Conservation (phyloP, 2,113 vertebrate genomes). For the Kobus ellipsiprymnus region DNA sequence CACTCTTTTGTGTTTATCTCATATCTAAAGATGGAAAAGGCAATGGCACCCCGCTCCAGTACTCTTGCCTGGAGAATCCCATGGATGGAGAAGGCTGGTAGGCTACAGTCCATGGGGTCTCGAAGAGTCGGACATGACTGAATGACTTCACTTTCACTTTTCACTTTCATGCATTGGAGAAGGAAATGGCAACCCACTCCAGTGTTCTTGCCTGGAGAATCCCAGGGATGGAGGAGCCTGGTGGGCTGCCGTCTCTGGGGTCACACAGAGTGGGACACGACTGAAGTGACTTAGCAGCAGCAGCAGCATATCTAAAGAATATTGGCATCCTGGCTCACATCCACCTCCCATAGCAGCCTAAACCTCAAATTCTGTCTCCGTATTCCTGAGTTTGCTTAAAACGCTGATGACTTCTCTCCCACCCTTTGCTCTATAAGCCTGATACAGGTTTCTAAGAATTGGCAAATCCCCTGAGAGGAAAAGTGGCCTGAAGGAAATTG, state of each 20-base stretch:
- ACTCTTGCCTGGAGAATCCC: no score
- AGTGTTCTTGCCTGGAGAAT: no score
- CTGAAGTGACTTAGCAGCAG: no score
- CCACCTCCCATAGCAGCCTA: not conserved
- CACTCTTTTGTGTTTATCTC: not conserved
- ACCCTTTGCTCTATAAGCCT: not conserved
- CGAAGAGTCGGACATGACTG: no score
- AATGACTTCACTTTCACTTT: no score
- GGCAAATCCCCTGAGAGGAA: not conserved
- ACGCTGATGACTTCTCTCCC: not conserved
- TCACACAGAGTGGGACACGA: fast-evolving
- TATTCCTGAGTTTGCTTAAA: not conserved
- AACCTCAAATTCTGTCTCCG: not conserved
- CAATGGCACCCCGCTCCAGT: no score
- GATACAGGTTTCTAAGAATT: not conserved
- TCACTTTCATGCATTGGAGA: no score
- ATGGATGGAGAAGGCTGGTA: no score
- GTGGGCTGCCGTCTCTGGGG: fast-evolving
- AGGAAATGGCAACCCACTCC: no score
- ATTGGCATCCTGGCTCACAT: not conserved
- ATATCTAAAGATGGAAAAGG: not conserved
- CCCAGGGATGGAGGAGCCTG: no score
- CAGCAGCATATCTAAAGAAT: not conserved
- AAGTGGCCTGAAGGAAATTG: not conserved
- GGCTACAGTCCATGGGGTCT: no score